Percentiles rank a stretch among this genome's conserved stretches.
Conservation (phyloP, 2,888 invertebrate genomes). For the Chymomyza procnemis region DNA sequence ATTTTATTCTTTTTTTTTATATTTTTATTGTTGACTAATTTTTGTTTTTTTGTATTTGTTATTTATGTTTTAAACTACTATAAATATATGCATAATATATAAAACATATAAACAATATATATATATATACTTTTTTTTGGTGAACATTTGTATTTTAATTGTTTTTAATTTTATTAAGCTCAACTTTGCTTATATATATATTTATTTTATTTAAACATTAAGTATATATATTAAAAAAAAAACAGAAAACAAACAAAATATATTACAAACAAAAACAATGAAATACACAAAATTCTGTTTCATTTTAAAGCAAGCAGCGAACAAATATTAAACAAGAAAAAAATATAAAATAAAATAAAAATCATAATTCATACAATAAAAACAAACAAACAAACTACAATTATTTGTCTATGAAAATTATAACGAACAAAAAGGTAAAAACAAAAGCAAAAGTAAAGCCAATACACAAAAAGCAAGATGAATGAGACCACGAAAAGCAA, state of each 20-base stretch:
- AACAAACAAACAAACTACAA: slow-evolving; percentile 24
- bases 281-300: background rate
- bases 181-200: background rate
- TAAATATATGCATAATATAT: too few relatives aligned
- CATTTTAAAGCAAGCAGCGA: slow-evolving; percentile 1
- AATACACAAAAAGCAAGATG: background rate
- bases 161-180: background rate
- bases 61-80: background rate
- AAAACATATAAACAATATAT: too few relatives aligned
- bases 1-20: background rate
- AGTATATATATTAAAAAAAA: background rate
- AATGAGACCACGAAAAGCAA: background rate
- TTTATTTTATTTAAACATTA: background rate
- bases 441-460: too few relatives aligned
- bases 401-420: slow-evolving; percentile 29
- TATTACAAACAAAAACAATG: background rate
- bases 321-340: background rate
- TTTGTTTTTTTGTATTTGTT: background rate
- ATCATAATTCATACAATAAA: slow-evolving; percentile 34
- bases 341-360: slow-evolving; percentile 6
- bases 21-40: background rate
- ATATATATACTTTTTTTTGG: background rate
- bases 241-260: background rate
- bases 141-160: background rate
- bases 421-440: slow-evolving; percentile 14